Percentiles rank a stretch among this genome's conserved stretches.
Conservation (phyloP, 2,888 invertebrate genomes). For the Thymelicus acteon region DNA sequence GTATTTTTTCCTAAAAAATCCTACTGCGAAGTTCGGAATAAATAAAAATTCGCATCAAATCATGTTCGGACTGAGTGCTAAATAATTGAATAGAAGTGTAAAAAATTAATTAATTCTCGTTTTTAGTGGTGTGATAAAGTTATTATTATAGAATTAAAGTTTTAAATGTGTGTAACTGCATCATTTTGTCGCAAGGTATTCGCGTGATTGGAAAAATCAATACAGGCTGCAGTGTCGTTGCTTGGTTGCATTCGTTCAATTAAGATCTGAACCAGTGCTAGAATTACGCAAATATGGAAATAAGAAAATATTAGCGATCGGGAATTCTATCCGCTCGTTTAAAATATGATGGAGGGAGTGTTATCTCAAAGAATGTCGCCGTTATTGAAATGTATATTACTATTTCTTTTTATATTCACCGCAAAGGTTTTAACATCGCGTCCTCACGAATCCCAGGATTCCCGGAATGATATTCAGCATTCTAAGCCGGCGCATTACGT, state of each 20-base stretch:
- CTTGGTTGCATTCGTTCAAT: conserved; percentile 52
- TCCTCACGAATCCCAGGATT: conserved; percentile 70
- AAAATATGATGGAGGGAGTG: conserved; percentile 68
- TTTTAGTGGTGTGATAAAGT: neutral
- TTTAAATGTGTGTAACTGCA: conserved; percentile 36
- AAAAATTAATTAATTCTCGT: neutral
- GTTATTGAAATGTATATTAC: conserved; percentile 73
- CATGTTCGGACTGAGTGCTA: neutral
- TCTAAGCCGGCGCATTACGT: conserved; percentile 72
- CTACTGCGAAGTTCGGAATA: neutral
- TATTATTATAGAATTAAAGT: neutral
- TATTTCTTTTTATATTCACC: conserved; percentile 78
- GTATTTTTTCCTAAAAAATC: neutral
- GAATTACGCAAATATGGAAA: conserved; percentile 28
- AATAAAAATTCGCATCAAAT: neutral
- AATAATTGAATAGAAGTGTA: neutral
- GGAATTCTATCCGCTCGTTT: neutral
- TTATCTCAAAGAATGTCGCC: conserved; percentile 72
- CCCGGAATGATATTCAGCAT: conserved; percentile 68
- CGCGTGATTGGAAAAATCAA: conserved; percentile 49
- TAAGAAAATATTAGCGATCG: conserved; percentile 12
- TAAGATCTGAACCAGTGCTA: neutral
- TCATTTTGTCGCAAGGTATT: conserved; percentile 42
- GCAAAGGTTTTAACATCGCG: conserved; percentile 77
- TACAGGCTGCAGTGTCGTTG: conserved; percentile 63